phyloP scores from a whole-genome alignment of 2,797 vertebrate genomes.

The Mormyrops boulengeri region DNA sequence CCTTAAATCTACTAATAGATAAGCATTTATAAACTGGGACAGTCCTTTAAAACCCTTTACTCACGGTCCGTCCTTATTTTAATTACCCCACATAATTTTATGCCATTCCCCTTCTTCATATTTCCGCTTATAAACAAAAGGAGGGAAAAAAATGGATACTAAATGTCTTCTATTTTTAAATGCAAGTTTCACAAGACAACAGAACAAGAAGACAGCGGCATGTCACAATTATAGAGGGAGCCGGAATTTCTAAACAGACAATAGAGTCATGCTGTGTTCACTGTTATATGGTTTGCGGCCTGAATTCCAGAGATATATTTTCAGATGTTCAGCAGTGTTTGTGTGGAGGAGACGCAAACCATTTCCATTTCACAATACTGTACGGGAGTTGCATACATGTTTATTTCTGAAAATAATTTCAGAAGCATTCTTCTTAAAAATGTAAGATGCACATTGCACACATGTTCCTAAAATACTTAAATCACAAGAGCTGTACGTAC shows the following conservation, averaged over 20 bases:
- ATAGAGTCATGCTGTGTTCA: neutral
- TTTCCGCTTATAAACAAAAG: neutral
- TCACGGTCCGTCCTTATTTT: neutral
- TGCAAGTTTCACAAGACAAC: neutral
- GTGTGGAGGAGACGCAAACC: neutral
- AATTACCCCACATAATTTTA: neutral
- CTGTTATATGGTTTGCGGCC: slow-evolving; percentile 19
- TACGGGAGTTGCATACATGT: neutral
- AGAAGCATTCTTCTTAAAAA: neutral
- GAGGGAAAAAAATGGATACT: neutral
- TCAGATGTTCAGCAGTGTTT: neutral
- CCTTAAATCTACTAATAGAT: neutral
- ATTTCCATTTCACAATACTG: neutral
- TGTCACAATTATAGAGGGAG: slow-evolving; percentile 2
- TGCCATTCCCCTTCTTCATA: neutral
- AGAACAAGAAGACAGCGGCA: neutral
- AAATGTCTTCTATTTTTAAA: slow-evolving; percentile 13
- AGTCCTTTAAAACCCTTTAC: neutral
- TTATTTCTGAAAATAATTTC: neutral
- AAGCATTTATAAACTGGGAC: neutral
- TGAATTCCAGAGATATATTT: slow-evolving; percentile 7
- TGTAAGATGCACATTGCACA: neutral
- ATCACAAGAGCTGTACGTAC: neutral
- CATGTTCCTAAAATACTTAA: neutral
- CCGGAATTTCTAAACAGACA: neutral